A percentile compares a stretch with the other conserved stretches of the same genome.
Conservation (phyloP, 2,113 vertebrate species). For the Pampusana beccarii region DNA sequence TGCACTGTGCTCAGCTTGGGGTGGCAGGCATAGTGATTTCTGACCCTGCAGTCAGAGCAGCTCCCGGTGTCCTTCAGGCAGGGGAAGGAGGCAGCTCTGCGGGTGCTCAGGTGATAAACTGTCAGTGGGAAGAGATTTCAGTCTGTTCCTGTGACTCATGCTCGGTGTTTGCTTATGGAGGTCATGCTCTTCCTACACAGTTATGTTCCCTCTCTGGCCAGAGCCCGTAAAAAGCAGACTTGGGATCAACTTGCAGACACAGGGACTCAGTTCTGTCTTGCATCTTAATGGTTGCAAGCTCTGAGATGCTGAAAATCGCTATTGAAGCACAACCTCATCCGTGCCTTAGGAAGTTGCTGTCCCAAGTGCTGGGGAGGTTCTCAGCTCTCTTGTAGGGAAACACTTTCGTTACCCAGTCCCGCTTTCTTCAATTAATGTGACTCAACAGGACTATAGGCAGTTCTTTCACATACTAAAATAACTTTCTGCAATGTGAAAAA, state of each 20-base stretch:
- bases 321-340: neutral
- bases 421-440: neutral
- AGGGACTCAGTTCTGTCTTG: neutral
- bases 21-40: accelerated
- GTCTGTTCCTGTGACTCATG: neutral
- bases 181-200: neutral
- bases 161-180: neutral
- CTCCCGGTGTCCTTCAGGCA: neutral
- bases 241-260: neutral
- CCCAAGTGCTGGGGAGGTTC: conserved; percentile 2
- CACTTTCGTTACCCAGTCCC: neutral
- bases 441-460: neutral
- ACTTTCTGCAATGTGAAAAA: neutral
- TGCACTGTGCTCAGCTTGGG: neutral
- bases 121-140: neutral
- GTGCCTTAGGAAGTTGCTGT: conserved; percentile 7
- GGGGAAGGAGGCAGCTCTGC: accelerated
- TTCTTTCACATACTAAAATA: neutral
- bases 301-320: neutral
- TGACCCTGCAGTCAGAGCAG: neutral
- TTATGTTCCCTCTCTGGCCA: neutral
- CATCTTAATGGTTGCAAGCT: neutral
- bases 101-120: neutral
- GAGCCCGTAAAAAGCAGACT: neutral
- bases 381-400: neutral